Evolutionary conservation across 2,888 invertebrate genomes (phyloP).

Genomic region (Cryptophagus acutangulus): DNA sequence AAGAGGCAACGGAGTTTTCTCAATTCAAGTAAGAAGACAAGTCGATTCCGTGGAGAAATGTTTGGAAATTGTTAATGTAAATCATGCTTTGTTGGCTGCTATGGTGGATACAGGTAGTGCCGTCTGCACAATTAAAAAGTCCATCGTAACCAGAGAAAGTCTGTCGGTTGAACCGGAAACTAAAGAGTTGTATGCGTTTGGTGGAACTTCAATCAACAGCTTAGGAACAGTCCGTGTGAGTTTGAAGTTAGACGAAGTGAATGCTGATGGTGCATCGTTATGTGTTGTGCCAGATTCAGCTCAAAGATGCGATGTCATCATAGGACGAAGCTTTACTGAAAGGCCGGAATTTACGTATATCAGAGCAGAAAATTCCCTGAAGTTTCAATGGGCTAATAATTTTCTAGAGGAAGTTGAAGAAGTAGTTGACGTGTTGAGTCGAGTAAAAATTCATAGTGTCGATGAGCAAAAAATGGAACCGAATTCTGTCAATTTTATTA

Average conservation of each 20-base stretch:
- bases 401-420: neutral
- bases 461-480: neutral
- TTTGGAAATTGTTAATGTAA: neutral
- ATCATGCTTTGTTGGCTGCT: neutral
- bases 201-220: neutral
- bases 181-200: neutral
- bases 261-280: neutral
- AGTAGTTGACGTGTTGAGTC: neutral
- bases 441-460: neutral
- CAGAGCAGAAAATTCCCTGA: neutral
- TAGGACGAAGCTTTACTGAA: neutral
- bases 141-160: neutral
- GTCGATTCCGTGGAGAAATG: neutral
- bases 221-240: neutral
- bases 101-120: slow-evolving; percentile 1
- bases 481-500: neutral
- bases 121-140: slow-evolving; percentile 2
- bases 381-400: neutral
- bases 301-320: neutral
- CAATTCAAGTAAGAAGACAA: neutral
- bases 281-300: slow-evolving; percentile 1
- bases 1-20: neutral
- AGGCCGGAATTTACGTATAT: neutral
- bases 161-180: neutral
- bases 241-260: neutral